Evolutionary conservation across 2,113 vertebrate species (phyloP).

Genomic region (Pterophyllum scalare): DNA sequence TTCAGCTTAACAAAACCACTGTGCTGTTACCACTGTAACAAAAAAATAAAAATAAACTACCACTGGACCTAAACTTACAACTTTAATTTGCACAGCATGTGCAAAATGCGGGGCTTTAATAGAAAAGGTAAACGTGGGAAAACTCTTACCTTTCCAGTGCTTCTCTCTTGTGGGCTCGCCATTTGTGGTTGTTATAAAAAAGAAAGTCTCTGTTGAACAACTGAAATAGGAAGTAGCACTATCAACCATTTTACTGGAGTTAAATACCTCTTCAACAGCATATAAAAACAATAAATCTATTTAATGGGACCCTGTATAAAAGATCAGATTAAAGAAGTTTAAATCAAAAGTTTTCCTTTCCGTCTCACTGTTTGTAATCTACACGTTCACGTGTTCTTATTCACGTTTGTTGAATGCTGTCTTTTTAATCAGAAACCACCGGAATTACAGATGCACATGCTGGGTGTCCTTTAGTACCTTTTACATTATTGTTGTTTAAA

Average conservation of each 20-base stretch:
- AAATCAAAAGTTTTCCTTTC: background rate
- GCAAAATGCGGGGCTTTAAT: background rate
- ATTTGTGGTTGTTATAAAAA: background rate
- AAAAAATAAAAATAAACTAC: background rate
- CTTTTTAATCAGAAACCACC: background rate
- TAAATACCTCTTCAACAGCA: background rate
- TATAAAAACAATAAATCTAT: background rate
- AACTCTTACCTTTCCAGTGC: background rate
- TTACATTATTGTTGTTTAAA: too few species aligned
- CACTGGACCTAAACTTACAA: background rate
- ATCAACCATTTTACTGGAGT: background rate
- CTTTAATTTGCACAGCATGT: background rate
- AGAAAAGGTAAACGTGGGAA: background rate
- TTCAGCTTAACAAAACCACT: background rate
- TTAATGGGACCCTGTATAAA: background rate
- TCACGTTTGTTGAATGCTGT: background rate
- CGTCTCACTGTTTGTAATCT: background rate
- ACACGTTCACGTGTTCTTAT: background rate
- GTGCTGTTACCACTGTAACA: background rate
- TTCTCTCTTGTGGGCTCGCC: background rate
- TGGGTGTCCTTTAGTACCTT: background rate
- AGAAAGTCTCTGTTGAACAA: fast-evolving
- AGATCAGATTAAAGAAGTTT: background rate
- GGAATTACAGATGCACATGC: background rate
- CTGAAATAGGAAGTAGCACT: background rate